Evolutionary conservation across 2,888 invertebrate species (phyloP).

Genomic region (Chrysolina oricalcia): DNA sequence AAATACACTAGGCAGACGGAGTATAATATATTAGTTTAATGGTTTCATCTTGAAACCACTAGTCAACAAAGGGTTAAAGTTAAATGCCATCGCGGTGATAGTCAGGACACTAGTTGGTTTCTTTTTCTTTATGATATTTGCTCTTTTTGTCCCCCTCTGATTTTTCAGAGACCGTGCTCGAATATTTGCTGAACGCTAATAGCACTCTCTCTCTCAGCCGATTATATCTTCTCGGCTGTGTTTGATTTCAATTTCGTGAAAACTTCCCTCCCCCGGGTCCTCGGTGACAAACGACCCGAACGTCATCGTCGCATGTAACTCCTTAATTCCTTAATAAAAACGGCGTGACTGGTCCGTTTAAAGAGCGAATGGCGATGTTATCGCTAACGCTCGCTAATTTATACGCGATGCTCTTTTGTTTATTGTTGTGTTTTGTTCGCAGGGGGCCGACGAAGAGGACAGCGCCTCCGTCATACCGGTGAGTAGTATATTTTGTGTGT

Average conservation of each 20-base stretch:
- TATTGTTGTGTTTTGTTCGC: slow-evolving; percentile 73
- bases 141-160: too few species aligned
- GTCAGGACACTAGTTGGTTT: too few species aligned
- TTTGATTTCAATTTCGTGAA: slow-evolving; percentile 4
- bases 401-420: slow-evolving; percentile 71
- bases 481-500: slow-evolving; percentile 71
- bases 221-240: too few species aligned
- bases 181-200: too few species aligned
- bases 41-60: too few species aligned
- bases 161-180: too few species aligned
- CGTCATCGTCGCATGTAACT: slow-evolving; percentile 27
- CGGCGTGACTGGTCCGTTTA: slow-evolving; percentile 70
- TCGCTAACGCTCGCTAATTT: slow-evolving; percentile 69
- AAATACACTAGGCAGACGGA: too few species aligned
- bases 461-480: slow-evolving; percentile 81
- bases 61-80: too few species aligned
- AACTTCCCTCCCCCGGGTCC: background rate
- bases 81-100: too few species aligned
- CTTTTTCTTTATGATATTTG: too few species aligned
- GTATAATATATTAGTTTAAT: too few species aligned
- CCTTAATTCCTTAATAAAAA: slow-evolving; percentile 63
- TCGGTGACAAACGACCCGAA: slow-evolving; percentile 32
- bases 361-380: slow-evolving; percentile 67
- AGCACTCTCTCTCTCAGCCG: too few species aligned
- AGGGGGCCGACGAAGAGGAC: slow-evolving; percentile 84